Conservation (phyloP, 1,140 invertebrate species). For the Aricia agestis region DNA sequence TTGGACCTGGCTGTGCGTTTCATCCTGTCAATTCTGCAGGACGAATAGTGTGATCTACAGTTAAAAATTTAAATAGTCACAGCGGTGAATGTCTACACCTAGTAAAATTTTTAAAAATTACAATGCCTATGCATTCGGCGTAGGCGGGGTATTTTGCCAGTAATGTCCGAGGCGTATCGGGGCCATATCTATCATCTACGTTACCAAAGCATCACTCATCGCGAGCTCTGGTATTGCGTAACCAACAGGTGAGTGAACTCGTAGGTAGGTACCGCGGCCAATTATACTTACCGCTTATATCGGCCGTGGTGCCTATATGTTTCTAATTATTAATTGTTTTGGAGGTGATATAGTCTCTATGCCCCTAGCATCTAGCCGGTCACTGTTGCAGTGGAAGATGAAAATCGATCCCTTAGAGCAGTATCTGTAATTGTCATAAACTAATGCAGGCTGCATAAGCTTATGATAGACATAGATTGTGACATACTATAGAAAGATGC, state of each 20-base stretch:
- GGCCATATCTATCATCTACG: not conserved
- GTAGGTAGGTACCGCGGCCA: constrained; percentile 41
- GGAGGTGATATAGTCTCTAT: too few relatives aligned
- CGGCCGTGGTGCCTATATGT: not conserved
- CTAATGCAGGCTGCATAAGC: too few relatives aligned
- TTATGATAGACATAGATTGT: too few relatives aligned
- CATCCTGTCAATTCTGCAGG: too few relatives aligned
- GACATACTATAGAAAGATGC: too few relatives aligned
- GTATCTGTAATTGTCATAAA: too few relatives aligned
- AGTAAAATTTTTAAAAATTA: not conserved
- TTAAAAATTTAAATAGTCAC: too few relatives aligned
- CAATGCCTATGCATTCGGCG: not conserved
- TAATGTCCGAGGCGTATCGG: not conserved
- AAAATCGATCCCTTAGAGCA: too few relatives aligned
- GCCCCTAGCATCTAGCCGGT: too few relatives aligned
- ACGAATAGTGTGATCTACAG: too few relatives aligned
- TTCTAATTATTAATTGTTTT: not conserved
- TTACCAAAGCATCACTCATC: constrained; percentile 2
- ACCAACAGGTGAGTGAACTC: constrained; percentile 53
- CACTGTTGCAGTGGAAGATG: too few relatives aligned
- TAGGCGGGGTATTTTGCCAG: not conserved
- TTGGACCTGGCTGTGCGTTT: too few relatives aligned
- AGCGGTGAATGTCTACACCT: not conserved
- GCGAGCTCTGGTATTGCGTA: constrained; percentile 38
- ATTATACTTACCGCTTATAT: constrained; percentile 32